These are phyloP conservation scores for Coenonympha glycerion DNA, from an alignment of 2,888 invertebrate genomes.

Conservation along the genomic window DNA sequence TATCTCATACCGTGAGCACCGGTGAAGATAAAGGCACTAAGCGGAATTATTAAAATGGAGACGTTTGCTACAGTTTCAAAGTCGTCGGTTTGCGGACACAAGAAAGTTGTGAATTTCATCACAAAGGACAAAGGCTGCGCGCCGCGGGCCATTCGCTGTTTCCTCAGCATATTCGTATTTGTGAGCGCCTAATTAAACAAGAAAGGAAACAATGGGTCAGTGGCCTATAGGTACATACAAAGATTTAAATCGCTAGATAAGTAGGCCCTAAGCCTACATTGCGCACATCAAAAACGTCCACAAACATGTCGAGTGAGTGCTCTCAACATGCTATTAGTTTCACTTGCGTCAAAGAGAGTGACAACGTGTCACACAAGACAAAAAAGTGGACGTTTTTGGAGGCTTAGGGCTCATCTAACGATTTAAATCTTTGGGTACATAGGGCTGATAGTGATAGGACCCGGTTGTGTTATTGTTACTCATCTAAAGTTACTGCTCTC, in stretches of 20 bases:
- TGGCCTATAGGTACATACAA: no score
- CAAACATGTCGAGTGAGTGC: no score
- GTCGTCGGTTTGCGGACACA: conserved; percentile 54
- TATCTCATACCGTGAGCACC: background rate
- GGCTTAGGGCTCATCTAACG: no score
- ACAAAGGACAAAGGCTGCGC: conserved; percentile 66
- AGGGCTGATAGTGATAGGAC: conserved; percentile 44
- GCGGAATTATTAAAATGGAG: conserved; percentile 65
- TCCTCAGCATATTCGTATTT: conserved; percentile 66
- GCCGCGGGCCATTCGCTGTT: conserved; percentile 67
- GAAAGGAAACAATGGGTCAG: conserved; percentile 51
- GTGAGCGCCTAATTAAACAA: conserved; percentile 74
- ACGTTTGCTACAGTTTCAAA: conserved; percentile 57
- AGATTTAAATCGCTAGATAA: no score
- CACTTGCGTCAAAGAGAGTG: no score
- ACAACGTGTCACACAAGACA: no score
- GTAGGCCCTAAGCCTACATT: no score
- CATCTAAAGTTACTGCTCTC: conserved; percentile 19
- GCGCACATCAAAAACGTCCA: no score
- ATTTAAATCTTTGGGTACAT: no score
- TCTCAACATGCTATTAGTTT: no score
- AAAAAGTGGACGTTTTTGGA: no score
- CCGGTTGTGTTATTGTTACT: conserved; percentile 38
- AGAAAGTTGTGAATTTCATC: conserved; percentile 65
- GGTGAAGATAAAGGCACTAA: conserved; percentile 9